Conservation (phyloP, 2,113 vertebrate species). For the Trinectes maculatus region DNA sequence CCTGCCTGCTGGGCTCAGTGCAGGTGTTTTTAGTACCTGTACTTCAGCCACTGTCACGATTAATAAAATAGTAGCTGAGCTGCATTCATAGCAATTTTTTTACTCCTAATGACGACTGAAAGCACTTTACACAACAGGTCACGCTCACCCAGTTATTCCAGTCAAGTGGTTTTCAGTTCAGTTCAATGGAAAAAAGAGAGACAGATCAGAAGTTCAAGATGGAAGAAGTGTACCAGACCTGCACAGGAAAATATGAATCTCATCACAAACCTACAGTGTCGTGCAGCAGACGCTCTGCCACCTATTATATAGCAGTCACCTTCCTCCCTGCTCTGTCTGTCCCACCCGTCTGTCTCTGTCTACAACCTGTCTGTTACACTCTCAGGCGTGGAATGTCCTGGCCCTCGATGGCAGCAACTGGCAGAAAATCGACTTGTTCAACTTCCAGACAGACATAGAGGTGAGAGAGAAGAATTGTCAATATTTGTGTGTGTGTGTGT, state of each 20-base stretch:
- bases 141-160: not conserved
- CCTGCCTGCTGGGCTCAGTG: not conserved
- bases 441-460: slow-evolving; percentile 98
- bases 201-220: not conserved
- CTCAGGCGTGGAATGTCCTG: slow-evolving; percentile 94
- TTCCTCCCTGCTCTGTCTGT: slow-evolving; percentile 36
- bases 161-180: too few relatives aligned
- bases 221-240: too few relatives aligned
- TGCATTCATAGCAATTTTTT: not conserved
- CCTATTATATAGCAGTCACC: slow-evolving; percentile 11
- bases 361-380: slow-evolving; percentile 34
- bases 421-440: slow-evolving; percentile 97
- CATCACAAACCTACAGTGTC: not conserved
- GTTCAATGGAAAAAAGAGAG: too few relatives aligned
- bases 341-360: slow-evolving; percentile 48
- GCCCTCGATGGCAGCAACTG: slow-evolving; percentile 97
- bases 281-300: not conserved
- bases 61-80: not conserved
- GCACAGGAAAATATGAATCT: too few relatives aligned
- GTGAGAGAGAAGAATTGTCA: slow-evolving; percentile 73
- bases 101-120: not conserved
- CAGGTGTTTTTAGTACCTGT: not conserved
- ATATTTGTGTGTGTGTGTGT: slow-evolving; percentile 16
- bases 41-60: not conserved
- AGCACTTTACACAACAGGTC: not conserved